A percentile compares a stretch with the other conserved stretches of the same genome.
These are phyloP conservation scores for Keiferia lycopersicella DNA, from an alignment of 2,888 invertebrate species.

Conservation along the genomic window DNA sequence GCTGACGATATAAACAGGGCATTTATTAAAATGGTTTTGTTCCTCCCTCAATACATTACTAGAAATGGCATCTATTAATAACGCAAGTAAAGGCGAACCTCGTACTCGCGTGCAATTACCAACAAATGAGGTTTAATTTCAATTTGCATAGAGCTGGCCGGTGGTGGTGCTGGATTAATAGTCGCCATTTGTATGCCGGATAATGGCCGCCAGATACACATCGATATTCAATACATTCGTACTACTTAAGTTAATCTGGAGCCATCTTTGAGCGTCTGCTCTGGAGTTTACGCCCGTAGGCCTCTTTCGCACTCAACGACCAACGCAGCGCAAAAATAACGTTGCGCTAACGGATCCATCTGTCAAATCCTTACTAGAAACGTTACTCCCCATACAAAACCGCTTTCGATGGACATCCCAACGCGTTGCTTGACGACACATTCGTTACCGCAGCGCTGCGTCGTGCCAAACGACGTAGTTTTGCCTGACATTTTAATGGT, in stretches of 20 bases:
- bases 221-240: conserved; percentile 13
- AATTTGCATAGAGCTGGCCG: conserved; percentile 18
- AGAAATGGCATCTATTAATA: background rate
- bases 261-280: background rate
- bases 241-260: background rate
- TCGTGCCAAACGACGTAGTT: too few species aligned
- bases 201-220: conserved; percentile 10
- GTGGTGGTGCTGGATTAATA: background rate
- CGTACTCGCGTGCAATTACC: background rate
- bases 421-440: too few species aligned
- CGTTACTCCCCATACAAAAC: too few species aligned
- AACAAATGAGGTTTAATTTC: conserved; percentile 21
- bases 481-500: too few species aligned
- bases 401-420: too few species aligned
- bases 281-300: background rate
- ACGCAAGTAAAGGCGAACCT: background rate
- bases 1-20: background rate
- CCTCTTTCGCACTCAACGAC: too few species aligned
- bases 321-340: too few species aligned
- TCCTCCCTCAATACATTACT: conserved; percentile 2
- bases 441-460: too few species aligned
- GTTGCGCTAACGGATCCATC: too few species aligned
- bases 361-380: too few species aligned
- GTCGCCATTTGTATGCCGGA: conserved; percentile 18
- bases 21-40: background rate